A percentile compares a stretch with the other conserved stretches of the same genome.
These are phyloP conservation scores for Andrena camellia DNA, from an alignment of 2,888 invertebrate genomes.

Conservation along the genomic window DNA sequence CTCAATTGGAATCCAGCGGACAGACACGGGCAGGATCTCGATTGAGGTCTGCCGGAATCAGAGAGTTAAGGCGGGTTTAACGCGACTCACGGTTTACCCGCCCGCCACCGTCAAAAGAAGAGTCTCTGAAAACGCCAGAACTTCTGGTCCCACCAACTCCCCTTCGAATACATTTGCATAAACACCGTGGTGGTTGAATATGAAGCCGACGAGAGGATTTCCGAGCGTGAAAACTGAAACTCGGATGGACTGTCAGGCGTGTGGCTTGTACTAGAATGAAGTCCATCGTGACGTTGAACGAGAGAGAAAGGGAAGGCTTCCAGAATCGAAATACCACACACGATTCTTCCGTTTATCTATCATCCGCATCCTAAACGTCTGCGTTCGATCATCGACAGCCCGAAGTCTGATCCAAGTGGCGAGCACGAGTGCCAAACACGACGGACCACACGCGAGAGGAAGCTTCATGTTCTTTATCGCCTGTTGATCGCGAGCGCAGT, in stretches of 20 bases:
- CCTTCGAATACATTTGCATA: constrained; percentile 25
- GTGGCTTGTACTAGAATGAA: not conserved
- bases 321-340: constrained; percentile 1
- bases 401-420: constrained; percentile 14
- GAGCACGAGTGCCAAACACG: not conserved
- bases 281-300: too few species aligned
- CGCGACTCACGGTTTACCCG: not conserved
- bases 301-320: not conserved
- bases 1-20: constrained; percentile 25
- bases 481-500: not conserved
- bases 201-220: not conserved
- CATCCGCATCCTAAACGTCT: constrained; percentile 14
- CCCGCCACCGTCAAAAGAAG: constrained; percentile 3
- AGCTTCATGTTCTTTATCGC: not conserved
- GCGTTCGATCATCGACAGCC: constrained; percentile 15
- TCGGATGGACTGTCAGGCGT: not conserved
- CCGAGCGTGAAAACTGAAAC: not conserved
- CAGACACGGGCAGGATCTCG: constrained; percentile 30
- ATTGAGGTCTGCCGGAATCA: constrained; percentile 35
- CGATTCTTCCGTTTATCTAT: not conserved
- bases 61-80: constrained; percentile 15
- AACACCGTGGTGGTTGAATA: not conserved
- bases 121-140: not conserved
- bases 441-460: constrained; percentile 32
- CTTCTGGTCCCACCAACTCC: not conserved